Conservation (phyloP, 2,113 vertebrate species). For the Pardalotus punctatus region DNA sequence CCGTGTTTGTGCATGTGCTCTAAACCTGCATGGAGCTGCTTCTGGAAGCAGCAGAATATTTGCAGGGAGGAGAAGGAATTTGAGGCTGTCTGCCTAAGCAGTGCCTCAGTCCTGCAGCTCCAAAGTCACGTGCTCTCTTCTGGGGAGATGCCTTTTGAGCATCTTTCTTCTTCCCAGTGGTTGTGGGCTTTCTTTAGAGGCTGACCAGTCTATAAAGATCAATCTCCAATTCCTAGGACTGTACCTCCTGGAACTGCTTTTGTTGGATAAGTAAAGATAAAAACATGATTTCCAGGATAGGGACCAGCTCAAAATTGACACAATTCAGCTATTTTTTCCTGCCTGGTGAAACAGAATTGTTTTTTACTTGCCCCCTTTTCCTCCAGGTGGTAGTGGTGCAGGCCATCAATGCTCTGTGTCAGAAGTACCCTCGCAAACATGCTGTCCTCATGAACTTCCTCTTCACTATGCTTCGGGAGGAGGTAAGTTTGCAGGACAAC, state of each 20-base stretch:
- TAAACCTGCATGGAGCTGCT: not conserved
- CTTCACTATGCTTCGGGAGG: conserved; percentile 83
- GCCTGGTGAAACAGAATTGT: not conserved
- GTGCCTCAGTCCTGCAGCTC: not conserved
- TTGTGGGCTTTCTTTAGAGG: not conserved
- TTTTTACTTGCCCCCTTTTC: not conserved
- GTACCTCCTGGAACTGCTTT: not conserved
- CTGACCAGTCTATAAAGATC: not conserved
- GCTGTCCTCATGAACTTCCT: conserved; percentile 83
- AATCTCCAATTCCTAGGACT: not conserved
- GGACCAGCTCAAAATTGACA: not conserved
- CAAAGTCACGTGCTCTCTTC: not conserved
- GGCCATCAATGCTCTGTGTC: conserved; percentile 81
- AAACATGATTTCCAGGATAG: not conserved
- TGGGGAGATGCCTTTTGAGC: not conserved
- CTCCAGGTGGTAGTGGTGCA: conserved; percentile 82
- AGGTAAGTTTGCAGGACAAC: conserved; percentile 57
- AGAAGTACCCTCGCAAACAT: conserved; percentile 83
- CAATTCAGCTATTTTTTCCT: not conserved
- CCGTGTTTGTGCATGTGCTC: not conserved
- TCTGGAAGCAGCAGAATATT: not conserved
- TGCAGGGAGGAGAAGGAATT: not conserved
- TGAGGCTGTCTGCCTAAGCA: not conserved
- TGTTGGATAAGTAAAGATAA: not conserved
- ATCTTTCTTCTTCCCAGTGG: not conserved